A percentile compares a stretch with the other conserved stretches of the same genome.
Evolutionary conservation across 1,140 invertebrate genomes (phyloP).

Genomic region (Rhyacophila brunnea): DNA sequence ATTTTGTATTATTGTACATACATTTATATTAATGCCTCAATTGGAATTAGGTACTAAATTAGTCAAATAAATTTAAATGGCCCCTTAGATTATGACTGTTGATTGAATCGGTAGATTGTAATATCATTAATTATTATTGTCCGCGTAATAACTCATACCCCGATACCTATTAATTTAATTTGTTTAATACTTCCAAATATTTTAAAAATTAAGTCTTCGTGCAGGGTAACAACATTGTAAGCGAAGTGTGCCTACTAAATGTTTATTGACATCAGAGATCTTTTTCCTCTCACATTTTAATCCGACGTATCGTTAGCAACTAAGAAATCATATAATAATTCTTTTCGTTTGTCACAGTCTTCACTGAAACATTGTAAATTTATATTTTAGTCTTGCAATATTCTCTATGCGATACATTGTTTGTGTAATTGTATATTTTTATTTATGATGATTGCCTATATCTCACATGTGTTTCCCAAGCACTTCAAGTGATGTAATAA

Average conservation of each 20-base stretch:
- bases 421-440: constrained; percentile 12
- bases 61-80: too few species aligned
- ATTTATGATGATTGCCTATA: constrained; percentile 18
- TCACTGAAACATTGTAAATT: too few species aligned
- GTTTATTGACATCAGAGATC: constrained; percentile 1
- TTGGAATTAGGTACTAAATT: too few species aligned
- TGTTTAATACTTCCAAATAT: constrained; percentile 30
- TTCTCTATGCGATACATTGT: neutral
- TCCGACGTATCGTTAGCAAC: neutral
- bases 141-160: too few species aligned
- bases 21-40: too few species aligned
- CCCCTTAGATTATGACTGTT: too few species aligned
- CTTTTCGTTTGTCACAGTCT: neutral
- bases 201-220: constrained; percentile 35
- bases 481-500: constrained; percentile 18
- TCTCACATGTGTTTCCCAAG: constrained; percentile 21
- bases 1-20: too few species aligned
- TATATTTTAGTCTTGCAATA: too few species aligned
- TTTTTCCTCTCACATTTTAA: neutral
- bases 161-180: constrained; percentile 4
- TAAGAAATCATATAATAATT: too few species aligned
- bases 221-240: constrained; percentile 29
- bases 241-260: constrained; percentile 22
- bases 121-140: too few species aligned
- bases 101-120: too few species aligned